A percentile compares a stretch with the other conserved stretches of the same genome.
These are phyloP conservation scores for Nephrocerus scutellatus DNA, from an alignment of 2,888 invertebrate species.

Conservation along the genomic window DNA sequence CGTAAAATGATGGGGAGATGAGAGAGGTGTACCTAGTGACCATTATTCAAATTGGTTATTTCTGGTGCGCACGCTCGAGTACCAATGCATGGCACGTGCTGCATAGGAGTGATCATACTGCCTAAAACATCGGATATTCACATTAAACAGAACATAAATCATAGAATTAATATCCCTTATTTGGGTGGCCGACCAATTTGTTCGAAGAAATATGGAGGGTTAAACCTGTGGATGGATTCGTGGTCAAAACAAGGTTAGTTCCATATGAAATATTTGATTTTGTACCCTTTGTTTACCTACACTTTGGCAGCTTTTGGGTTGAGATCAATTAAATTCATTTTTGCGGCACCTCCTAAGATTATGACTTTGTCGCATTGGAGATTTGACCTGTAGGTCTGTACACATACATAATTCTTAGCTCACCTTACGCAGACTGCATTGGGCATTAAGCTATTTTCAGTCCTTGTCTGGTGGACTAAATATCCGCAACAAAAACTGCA, in stretches of 20 bases:
- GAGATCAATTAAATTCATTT: too few species aligned
- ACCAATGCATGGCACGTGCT: conserved; percentile 22
- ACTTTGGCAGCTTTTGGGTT: too few species aligned
- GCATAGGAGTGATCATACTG: conserved; percentile 42
- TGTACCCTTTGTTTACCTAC: conserved; percentile 15
- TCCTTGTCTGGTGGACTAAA: too few species aligned
- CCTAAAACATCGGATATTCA: conserved; percentile 41
- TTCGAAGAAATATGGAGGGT: conserved; percentile 9
- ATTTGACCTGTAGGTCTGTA: too few species aligned
- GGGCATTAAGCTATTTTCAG: too few species aligned
- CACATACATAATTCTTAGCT: too few species aligned
- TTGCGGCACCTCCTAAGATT: too few species aligned
- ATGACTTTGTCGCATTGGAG: too few species aligned
- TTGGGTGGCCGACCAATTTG: conserved; percentile 10
- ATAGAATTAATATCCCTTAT: conserved; percentile 33
- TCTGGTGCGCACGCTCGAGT: conserved; percentile 18
- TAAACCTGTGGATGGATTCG: conserved; percentile 30
- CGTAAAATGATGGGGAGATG: too few species aligned
- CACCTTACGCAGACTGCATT: too few species aligned
- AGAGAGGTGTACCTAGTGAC: conserved; percentile 29
- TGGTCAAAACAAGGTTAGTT: conserved; percentile 40
- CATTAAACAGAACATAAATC: conserved; percentile 45
- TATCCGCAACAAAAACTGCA: too few species aligned
- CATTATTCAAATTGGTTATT: conserved; percentile 43
- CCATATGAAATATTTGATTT: conserved; percentile 38